Evolutionary conservation across 2,113 vertebrate genomes (phyloP), one percentile per base, ranked within the genome.

Genomic region (Oenanthe melanoleuca): DNA sequence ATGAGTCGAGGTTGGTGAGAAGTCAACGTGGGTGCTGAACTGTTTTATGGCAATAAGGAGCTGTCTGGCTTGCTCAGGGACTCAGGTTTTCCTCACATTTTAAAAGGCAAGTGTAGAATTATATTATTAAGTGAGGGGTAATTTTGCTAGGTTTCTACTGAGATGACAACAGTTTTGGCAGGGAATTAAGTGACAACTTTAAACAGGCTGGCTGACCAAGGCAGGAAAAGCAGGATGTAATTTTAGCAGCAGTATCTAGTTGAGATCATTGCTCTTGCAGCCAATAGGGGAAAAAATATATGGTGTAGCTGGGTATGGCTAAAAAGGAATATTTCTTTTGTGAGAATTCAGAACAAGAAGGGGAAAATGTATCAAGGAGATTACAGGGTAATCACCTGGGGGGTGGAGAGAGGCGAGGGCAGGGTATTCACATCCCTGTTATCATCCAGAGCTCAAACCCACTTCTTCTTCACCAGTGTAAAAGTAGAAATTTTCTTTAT

Each of bases 121-220:
- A 77, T 55, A 67, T 93, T 88, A 89, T 95, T 93, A 84, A 86
- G 74, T 8, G 8, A 86, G 80, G 53, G 75, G 69, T 69, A 71
- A 44, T 83, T 89, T 82, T 73, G 24, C 79, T 82, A 47, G 40
- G 37, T 89, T 89, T 89, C 60, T 82, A 26, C 56, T 74, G 92
- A 88, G 86, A 89, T 89, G 91, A 89, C 92, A 93, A 66, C 79
- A 38, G 74, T 74, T 94, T 88, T 83, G 85, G 81, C 82, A 88
- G 60, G 71, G 88, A 94, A 92, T 94, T 94, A 96, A 86, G 79
- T 93, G 94, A 94, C 85, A 89, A 88, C 75, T 96, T 89, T 71
- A 60, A 93, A 83, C 82, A 83, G 72, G 56, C 75, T 88, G 93
- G 88, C 71, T 86, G 90, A 83, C 93, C 94, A 86, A 93, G 88